Conservation (phyloP, 53 echinoderm and acorn worm genomes). For the Hippasteria phrygiana region DNA sequence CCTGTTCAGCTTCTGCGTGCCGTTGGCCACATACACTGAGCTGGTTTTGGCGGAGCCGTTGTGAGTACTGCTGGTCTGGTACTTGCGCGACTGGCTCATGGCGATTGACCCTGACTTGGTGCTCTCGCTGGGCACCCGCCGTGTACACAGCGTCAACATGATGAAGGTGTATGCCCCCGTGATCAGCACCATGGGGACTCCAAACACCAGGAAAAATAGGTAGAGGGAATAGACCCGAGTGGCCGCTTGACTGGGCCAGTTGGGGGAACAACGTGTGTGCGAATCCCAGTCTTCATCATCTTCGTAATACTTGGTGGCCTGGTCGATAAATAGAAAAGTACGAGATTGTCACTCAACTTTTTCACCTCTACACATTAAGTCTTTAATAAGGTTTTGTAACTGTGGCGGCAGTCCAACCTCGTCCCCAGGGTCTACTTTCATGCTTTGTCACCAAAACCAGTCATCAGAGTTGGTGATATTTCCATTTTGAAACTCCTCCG, state of each 20-base stretch:
- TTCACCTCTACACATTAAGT: no score
- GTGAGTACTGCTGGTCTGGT: background rate
- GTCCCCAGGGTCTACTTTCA: no score
- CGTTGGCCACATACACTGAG: constrained; percentile 25
- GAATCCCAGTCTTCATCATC: no score
- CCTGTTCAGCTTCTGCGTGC: constrained; percentile 25
- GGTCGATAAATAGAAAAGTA: no score
- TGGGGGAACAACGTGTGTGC: no score
- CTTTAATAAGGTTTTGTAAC: no score
- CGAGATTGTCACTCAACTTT: no score
- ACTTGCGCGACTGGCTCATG: constrained; percentile 13
- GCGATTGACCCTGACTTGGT: constrained; percentile 1
- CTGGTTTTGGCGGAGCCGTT: constrained; percentile 6
- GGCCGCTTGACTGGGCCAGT: background rate
- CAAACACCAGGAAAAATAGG: constrained; percentile 32
- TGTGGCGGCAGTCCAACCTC: no score
- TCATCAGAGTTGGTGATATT: no score
- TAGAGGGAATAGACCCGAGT: background rate
- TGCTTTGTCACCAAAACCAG: no score
- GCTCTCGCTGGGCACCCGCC: background rate
- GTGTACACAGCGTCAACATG: constrained; percentile 21
- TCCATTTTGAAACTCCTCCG: no score
- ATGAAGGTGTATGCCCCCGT: constrained; percentile 37
- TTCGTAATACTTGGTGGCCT: no score
- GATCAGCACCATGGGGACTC: constrained; percentile 17